These are phyloP conservation scores for Prunella strophiata DNA, from an alignment of 2,797 vertebrate species.

Conservation along the genomic window DNA sequence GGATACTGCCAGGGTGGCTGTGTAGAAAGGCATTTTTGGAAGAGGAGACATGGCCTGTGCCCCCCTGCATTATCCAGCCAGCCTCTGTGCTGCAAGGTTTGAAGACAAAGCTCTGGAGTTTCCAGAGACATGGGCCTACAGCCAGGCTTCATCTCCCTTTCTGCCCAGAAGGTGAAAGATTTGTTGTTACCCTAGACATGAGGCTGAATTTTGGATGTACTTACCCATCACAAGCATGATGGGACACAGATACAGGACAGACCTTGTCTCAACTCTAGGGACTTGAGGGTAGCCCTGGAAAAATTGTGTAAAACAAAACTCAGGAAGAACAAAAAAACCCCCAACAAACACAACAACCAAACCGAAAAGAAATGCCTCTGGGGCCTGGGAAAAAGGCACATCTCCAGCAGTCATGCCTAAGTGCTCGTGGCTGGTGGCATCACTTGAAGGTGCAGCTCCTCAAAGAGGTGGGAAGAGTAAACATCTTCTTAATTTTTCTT, in stretches of 20 bases:
- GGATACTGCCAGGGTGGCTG: neutral
- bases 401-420: neutral
- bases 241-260: neutral
- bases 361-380: neutral
- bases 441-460: neutral
- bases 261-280: neutral
- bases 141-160: neutral
- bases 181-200: neutral
- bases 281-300: neutral
- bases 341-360: neutral
- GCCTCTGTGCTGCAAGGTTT: neutral
- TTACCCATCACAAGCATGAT: neutral
- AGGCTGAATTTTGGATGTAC: neutral
- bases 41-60: neutral
- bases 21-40: neutral
- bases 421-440: rapidly evolving
- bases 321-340: neutral
- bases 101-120: neutral
- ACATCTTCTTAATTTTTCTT: neutral
- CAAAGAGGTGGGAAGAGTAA: neutral
- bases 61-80: neutral
- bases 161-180: neutral
- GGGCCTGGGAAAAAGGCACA: neutral
- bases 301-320: neutral
- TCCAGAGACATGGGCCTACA: neutral